Percentiles rank a stretch among this genome's conserved stretches.
Conservation (phyloP, 2,888 invertebrate species). For the Elegia similella region DNA sequence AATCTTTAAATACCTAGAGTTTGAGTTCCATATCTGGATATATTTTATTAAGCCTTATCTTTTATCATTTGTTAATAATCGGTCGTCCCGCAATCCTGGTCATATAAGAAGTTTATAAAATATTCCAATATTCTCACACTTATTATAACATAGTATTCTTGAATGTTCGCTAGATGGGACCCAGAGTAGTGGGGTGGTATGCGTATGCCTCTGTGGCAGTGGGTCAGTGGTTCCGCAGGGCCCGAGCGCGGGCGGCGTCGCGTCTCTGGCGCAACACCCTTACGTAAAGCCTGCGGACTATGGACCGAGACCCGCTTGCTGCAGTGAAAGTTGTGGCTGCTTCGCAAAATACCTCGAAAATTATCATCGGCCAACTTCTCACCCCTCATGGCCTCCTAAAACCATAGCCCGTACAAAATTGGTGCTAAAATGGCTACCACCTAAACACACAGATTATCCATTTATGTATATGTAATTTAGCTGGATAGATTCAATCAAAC, state of each 20-base stretch:
- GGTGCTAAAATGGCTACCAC: neutral
- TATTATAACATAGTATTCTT: constrained; percentile 34
- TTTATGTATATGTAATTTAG: neutral
- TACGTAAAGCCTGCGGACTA: constrained; percentile 68
- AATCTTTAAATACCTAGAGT: too few relatives aligned
- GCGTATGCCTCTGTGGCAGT: constrained; percentile 62
- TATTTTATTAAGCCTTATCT: too few relatives aligned
- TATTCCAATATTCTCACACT: constrained; percentile 22
- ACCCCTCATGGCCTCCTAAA: neutral
- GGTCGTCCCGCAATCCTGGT: too few relatives aligned
- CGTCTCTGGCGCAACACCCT: constrained; percentile 74
- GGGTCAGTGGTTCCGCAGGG: constrained; percentile 78
- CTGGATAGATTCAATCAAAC: neutral
- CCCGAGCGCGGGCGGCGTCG: constrained; percentile 51
- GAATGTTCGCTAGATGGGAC: constrained; percentile 44
- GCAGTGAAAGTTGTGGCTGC: constrained; percentile 68
- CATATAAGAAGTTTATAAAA: too few relatives aligned
- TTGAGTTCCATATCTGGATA: too few relatives aligned
- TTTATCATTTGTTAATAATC: too few relatives aligned
- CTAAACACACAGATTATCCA: neutral
- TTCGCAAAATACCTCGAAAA: constrained; percentile 54
- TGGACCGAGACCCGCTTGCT: constrained; percentile 48
- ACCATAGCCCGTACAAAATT: neutral
- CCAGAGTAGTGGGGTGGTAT: constrained; percentile 51
- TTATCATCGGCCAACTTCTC: constrained; percentile 28